phyloP scores from a whole-genome alignment of 2,888 invertebrate genomes.

The Pilophorus perplexus region DNA sequence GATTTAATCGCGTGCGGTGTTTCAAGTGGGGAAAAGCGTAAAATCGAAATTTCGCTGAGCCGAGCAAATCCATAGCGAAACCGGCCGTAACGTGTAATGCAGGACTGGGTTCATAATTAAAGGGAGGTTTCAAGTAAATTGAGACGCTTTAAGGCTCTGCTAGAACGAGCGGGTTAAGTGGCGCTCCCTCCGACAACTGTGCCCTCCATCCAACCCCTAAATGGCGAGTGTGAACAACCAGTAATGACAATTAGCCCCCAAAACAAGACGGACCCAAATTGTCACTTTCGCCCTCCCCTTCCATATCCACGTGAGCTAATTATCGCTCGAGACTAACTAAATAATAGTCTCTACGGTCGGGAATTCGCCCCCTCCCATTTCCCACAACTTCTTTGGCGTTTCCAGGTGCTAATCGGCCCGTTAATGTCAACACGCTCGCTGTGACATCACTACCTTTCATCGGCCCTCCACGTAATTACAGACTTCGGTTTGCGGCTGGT shows the following conservation, averaged over 20 bases:
- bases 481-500: slow-evolving; percentile 4
- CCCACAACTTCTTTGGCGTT: too few species aligned
- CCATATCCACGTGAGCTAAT: neutral
- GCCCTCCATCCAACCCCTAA: slow-evolving; percentile 13
- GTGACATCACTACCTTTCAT: slow-evolving; percentile 37
- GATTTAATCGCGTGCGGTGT: too few species aligned
- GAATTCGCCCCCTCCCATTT: neutral
- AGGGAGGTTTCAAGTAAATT: slow-evolving; percentile 36
- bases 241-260: slow-evolving; percentile 36
- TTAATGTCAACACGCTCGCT: slow-evolving; percentile 32
- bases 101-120: slow-evolving; percentile 30
- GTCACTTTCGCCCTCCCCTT: slow-evolving; percentile 32
- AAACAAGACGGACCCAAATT: slow-evolving; percentile 37
- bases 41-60: too few species aligned
- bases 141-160: slow-evolving; percentile 29
- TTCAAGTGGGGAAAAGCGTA: too few species aligned
- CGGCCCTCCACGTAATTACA: slow-evolving; percentile 15
- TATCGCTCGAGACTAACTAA: slow-evolving; percentile 15
- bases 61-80: too few species aligned
- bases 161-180: slow-evolving; percentile 30
- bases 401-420: slow-evolving; percentile 25
- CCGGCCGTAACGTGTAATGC: neutral
- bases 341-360: slow-evolving; percentile 3
- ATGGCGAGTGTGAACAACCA: slow-evolving; percentile 39
- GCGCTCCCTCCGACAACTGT: neutral